Base-by-base conservation (phyloP, 2,888 invertebrate species). In the Arrhopalites spinosus region DNA sequence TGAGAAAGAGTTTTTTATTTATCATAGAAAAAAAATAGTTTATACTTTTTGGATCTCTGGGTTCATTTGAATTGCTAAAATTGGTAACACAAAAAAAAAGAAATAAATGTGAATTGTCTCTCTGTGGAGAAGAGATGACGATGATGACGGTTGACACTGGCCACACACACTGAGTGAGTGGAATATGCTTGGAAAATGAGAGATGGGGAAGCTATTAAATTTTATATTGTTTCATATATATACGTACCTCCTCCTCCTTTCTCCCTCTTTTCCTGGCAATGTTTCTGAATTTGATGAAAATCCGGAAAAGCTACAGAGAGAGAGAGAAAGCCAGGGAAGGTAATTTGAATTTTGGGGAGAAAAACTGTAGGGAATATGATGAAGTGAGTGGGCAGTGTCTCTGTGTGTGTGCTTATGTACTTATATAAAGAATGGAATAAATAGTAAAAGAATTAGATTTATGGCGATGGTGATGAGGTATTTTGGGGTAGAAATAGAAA, bases 381-480 rank as follows among this genome's bases (percentile, higher is more conserved):
- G 25, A 23, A 30, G 68, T 29, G 53, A 43, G 61, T 64, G 50
- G 47, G 64, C 30, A 63, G 25, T 56, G 11, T 68, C 36, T 23
- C 20, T 25, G 27, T 20, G 2, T 5, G 5, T 45, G 27, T 30
- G n/a, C 23, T 11, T 66, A 45, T 30, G 20, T 53, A 53, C 53
- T 8, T 23, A 36, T 36, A 53, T 17, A 13, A 15, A 20, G 25
- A 29, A 29, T 50, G 69, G 69, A 69, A 69, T 69, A 69, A 71
- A 71, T 63, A 71, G 61, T 15, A 23, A 20, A 63, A 64, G 74
- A 74, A 74, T 67, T 59, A 77, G 80, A 80, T 80, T 80, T 80
- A 80, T 80, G 53, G 77, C 63, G 53, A 75, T 78, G 77, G 77
- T 80, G 80, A 80, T 80, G 80, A 80, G 80, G 77, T 79, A 79